phyloP scores from a whole-genome alignment of 2,797 vertebrate genomes.

The Intellagama lesueurii region DNA sequence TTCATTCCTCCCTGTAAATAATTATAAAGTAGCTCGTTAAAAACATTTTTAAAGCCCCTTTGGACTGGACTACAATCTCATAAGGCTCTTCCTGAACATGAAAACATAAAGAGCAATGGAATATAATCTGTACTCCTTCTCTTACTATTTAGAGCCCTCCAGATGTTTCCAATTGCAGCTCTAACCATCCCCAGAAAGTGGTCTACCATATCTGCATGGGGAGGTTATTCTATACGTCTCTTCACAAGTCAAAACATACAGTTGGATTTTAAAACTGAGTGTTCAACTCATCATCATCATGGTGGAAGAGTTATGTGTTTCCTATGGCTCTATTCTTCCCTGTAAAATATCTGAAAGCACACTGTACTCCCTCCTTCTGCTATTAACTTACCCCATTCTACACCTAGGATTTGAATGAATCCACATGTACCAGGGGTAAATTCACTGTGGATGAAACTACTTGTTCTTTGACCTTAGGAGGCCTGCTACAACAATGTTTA shows the following conservation, averaged over 20 bases:
- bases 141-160: no score
- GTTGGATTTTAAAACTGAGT: not conserved
- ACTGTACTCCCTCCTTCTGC: not conserved
- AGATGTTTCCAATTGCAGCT: no score
- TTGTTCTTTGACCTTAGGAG: conserved; percentile 4
- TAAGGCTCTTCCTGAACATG: not conserved
- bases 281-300: not conserved
- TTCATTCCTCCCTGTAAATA: not conserved
- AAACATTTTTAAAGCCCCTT: no score
- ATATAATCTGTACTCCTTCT: no score
- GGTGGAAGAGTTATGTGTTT: not conserved
- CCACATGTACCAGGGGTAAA: not conserved
- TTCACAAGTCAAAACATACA: not conserved
- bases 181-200: no score
- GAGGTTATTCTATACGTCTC: not conserved
- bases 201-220: not conserved
- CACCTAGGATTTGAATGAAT: not conserved
- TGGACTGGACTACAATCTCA: not conserved
- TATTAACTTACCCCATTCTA: not conserved
- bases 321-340: not conserved
- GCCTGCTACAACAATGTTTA: not conserved
- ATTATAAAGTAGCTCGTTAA: no score
- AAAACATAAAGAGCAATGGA: no score
- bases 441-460: not conserved
- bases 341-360: not conserved